Base-by-base conservation (phyloP, 2,797 vertebrate genomes). In the Mormyrops boulengeri region DNA sequence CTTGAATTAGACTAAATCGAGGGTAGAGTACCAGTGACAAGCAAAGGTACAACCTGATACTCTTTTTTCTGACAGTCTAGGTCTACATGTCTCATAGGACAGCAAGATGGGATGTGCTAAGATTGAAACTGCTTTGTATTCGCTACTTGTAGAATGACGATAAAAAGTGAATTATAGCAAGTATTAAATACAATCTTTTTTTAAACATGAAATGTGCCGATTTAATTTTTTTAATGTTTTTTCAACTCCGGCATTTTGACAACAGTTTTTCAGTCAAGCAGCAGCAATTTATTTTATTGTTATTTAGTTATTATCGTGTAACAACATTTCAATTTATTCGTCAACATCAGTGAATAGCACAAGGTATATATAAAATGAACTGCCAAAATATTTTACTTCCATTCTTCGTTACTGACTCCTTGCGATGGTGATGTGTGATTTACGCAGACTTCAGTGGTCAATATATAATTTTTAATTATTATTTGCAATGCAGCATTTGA, bases 401-500 rank as follows among this genome's bases (percentile, higher is more conserved):
- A 60, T 60, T 60, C 26, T 26, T 66, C 62, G 9, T 30, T 30
- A 30, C 60, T n/a, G 22, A 62, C 26, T 66, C 8, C 22, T 9
- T 66, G 22, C 8, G 26, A 26, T 30, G 26, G 22, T 30, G 8
- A 66, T 66, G 12, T 12, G 22, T 26, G n/a, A 26, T 66, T 66
- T 66, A 66, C 60, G 1, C 62, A 8, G 62, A 66, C 26, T 66
- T 30, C 9, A 11, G 26, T 66, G 22, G 62, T 30, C 2, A 11
- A 26, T 11, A 26, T 66, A 26, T 26, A 30, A 30, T 77, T 34
- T 77, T 1, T 0, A 14, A 69, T 22, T 17, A 49, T n/a, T 49
- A 8, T 69, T 82, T 89, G 89, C 53, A 62, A n/a, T 89, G 62
- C 89, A 30, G n/a, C 47, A 34, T 50, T 47, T 86, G 44, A 86